A percentile compares a stretch with the other conserved stretches of the same genome.
These are phyloP conservation scores for Triplophysa bombifrons DNA, from an alignment of 2,797 vertebrate species.

Conservation along the genomic window DNA sequence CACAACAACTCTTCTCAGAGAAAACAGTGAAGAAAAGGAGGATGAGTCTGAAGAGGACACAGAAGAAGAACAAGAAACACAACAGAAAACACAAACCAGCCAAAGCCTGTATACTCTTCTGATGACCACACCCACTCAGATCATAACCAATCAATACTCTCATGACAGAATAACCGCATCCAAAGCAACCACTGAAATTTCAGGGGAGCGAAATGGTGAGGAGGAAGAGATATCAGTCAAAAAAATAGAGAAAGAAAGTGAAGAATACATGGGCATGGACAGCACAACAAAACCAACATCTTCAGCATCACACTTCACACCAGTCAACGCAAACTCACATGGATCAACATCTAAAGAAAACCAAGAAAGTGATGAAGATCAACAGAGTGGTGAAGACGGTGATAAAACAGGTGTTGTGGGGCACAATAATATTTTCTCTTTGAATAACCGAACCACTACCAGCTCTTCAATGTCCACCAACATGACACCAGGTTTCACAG, in stretches of 20 bases:
- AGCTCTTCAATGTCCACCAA: not conserved
- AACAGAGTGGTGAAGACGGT: slow-evolving; percentile 17
- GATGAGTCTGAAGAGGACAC: slow-evolving; percentile 39
- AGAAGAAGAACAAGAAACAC: slow-evolving; percentile 22
- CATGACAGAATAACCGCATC: slow-evolving; percentile 14
- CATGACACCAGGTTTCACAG: not conserved
- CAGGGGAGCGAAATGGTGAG: not conserved
- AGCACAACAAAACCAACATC: slow-evolving; percentile 18
- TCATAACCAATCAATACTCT: slow-evolving; percentile 14
- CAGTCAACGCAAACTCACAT: not conserved
- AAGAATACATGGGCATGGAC: not conserved
- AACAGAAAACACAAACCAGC: slow-evolving; percentile 10
- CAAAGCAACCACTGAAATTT: slow-evolving; percentile 1
- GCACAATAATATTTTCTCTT: not conserved
- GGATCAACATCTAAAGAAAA: not conserved
- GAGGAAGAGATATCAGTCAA: not conserved
- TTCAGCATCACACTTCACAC: not conserved
- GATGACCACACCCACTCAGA: slow-evolving; percentile 16
- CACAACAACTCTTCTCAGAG: slow-evolving; percentile 35
- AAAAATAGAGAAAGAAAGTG: not conserved
- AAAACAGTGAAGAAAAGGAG: slow-evolving; percentile 14
- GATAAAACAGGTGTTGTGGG: not conserved
- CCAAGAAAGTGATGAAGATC: slow-evolving; percentile 19
- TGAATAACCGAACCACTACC: not conserved
- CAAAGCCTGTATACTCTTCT: not conserved